Evolutionary conservation across 2,797 vertebrate genomes (phyloP), one percentile per base, ranked within the genome.

Genomic region (Tolypeutes matacus): DNA sequence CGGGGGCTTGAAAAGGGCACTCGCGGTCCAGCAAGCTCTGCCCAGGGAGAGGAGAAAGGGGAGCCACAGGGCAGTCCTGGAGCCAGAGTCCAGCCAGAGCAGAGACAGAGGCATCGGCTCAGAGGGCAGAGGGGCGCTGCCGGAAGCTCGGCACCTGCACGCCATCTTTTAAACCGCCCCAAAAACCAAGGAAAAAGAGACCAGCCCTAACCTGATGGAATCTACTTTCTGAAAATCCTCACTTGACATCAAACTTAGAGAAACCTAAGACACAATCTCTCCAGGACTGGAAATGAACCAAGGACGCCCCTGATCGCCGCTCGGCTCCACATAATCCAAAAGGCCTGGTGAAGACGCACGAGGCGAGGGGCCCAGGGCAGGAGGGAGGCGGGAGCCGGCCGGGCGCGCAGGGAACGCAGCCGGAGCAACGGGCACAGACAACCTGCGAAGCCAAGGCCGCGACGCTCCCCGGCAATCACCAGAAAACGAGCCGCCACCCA

Each of bases 61-160:
- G 15, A 0, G 0, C 1, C n/a, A 0, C 1, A 56, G 60, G 8
- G 14, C 21, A 11, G 4, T 1, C 4, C 84, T 0, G 7, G 4
- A 1, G 5, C 0, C 9, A 0, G n/a, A 17, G 3, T 17, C 17
- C n/a, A n/a, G n/a, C n/a, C n/a, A n/a, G n/a, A n/a, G n/a, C n/a
- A 29, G 58, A 10, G 2, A 7, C 60, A 11, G 36, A 5, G 4
- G 62, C 49, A 3, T 12, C 2, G 7, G 3, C 72, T 25, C 51
- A 1, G 1, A 0, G 21, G 36, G 46, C 65, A 29, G 77, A n/a
- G 7, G 18, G 7, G 39, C 67, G 3, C 13, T 0, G 12, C 0
- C 0, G 8, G 2, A 29, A 34, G 39, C 25, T 20, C 77, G 2
- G 0, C 29, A 2, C n/a, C 62, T 5, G 2, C 0, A 42, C 0